Evolutionary conservation across 1,140 invertebrate species (phyloP).

Genomic region (Rhopalosiphum maidis): DNA sequence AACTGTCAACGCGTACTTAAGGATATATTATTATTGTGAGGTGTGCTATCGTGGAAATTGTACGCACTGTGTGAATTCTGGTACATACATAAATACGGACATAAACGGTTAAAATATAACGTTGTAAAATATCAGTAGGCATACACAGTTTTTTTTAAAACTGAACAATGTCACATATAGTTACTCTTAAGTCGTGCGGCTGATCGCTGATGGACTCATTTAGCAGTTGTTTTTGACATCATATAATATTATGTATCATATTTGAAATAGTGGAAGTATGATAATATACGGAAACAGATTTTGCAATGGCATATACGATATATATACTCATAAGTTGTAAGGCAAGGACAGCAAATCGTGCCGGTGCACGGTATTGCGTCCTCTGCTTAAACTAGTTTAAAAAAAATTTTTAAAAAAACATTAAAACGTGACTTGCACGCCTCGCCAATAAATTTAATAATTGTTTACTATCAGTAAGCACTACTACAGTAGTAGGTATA

Average conservation of each 20-base stretch:
- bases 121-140: neutral
- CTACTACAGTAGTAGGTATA: neutral
- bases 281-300: neutral
- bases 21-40: neutral
- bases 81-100: neutral
- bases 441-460: conserved; percentile 1
- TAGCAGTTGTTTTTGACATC: neutral
- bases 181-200: neutral
- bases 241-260: neutral
- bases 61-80: neutral
- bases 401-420: neutral
- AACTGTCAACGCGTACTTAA: neutral
- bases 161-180: neutral
- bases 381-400: conserved; percentile 18
- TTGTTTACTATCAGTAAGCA: neutral
- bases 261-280: neutral
- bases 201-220: neutral
- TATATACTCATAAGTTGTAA: neutral
- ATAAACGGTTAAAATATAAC: neutral
- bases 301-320: neutral
- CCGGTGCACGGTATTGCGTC: neutral
- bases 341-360: neutral
- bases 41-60: neutral
- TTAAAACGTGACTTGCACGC: conserved; percentile 10
- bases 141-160: neutral